These are phyloP conservation scores for Perccottus glenii DNA, from an alignment of 2,113 vertebrate genomes.

Conservation along the genomic window DNA sequence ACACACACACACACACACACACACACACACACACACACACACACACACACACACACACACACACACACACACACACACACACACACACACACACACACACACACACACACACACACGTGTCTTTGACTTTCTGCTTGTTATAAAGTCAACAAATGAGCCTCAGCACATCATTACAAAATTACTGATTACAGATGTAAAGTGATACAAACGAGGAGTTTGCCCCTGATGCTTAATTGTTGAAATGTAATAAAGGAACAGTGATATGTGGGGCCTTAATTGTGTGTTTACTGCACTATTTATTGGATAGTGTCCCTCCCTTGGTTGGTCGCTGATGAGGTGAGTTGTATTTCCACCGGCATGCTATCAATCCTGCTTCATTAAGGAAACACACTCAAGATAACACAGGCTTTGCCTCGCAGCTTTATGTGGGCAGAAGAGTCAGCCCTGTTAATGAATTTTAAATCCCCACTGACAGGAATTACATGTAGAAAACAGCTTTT, in stretches of 20 bases:
- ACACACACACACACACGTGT: constrained; percentile 28
- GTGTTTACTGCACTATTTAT: constrained; percentile 76
- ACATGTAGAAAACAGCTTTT: constrained; percentile 3
- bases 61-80: too few species aligned
- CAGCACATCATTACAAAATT: constrained; percentile 63
- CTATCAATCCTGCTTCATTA: constrained; percentile 76
- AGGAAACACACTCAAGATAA: constrained; percentile 35
- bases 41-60: too few species aligned
- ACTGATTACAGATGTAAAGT: constrained; percentile 67
- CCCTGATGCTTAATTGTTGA: constrained; percentile 70
- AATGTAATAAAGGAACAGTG: constrained; percentile 70
- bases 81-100: too few species aligned
- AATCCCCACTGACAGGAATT: constrained; percentile 42
- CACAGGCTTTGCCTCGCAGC: constrained; percentile 51
- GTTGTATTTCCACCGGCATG: constrained; percentile 53
- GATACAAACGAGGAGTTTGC: constrained; percentile 66
- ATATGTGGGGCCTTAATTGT: constrained; percentile 75
- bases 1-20: too few species aligned
- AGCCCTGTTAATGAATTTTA: constrained; percentile 56
- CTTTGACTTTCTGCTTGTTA: constrained; percentile 45
- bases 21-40: too few species aligned
- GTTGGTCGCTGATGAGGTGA: constrained; percentile 71
- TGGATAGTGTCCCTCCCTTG: constrained; percentile 59
- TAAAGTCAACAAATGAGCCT: constrained; percentile 48
- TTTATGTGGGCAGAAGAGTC: constrained; percentile 50